These are phyloP conservation scores for Drosophila kuntzei DNA, from an alignment of 2,888 invertebrate species.

Conservation along the genomic window DNA sequence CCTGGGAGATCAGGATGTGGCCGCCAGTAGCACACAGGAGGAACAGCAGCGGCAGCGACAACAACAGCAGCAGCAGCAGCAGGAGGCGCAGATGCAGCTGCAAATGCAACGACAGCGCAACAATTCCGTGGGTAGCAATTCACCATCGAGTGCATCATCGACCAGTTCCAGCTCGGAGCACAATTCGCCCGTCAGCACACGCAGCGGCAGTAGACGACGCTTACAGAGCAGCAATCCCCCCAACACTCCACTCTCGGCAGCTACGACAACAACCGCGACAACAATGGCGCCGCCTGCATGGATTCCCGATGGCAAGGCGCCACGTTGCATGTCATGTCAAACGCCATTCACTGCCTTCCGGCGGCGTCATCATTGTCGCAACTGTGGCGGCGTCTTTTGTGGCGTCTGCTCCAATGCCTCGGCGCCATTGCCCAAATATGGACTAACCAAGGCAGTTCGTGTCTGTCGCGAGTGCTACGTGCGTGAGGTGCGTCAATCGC, in stretches of 20 bases:
- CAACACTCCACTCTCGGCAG: slow-evolving; percentile 46
- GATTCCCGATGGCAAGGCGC: slow-evolving; percentile 97
- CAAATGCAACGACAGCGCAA: slow-evolving; percentile 76
- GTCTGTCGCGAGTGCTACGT: slow-evolving; percentile 89
- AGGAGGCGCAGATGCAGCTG: slow-evolving; percentile 61
- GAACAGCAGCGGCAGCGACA: slow-evolving; percentile 33
- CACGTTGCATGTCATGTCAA: slow-evolving; percentile 96
- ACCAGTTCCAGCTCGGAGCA: slow-evolving; percentile 83
- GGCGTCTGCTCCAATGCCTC: slow-evolving; percentile 96
- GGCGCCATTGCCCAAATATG: slow-evolving; percentile 96
- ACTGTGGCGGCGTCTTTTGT: slow-evolving; percentile 97
- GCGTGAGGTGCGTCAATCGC: slow-evolving; percentile 68
- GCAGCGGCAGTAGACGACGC: slow-evolving; percentile 66
- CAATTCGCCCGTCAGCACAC: slow-evolving; percentile 83
- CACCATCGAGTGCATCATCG: slow-evolving; percentile 74
- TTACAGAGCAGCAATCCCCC: slow-evolving; percentile 49
- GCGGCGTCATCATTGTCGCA: slow-evolving; percentile 97
- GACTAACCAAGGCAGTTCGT: slow-evolving; percentile 95
- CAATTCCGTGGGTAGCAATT: slow-evolving; percentile 81
- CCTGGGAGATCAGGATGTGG: slow-evolving; percentile 82
- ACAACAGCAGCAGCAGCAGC: slow-evolving; percentile 45
- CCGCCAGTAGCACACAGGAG: slow-evolving; percentile 25
- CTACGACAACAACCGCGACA: slow-evolving; percentile 53
- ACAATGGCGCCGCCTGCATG: slow-evolving; percentile 91
- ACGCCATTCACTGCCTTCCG: slow-evolving; percentile 97